These are phyloP conservation scores for Zygogramma bicolorata DNA, from an alignment of 2,888 invertebrate species.

Conservation along the genomic window DNA sequence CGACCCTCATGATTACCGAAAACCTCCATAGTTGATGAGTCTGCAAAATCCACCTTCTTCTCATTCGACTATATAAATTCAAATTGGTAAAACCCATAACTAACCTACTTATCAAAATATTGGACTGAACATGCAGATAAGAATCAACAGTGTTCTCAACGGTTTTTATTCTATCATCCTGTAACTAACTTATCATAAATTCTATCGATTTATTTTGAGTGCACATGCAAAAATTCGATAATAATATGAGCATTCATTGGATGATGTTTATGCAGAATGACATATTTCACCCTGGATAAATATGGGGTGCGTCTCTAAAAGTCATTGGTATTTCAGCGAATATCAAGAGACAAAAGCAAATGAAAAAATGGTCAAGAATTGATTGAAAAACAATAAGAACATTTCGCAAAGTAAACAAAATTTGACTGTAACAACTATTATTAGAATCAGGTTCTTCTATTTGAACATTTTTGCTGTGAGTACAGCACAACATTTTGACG, in stretches of 20 bases:
- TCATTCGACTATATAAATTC: too few species aligned
- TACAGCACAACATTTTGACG: too few species aligned
- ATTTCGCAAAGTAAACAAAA: too few species aligned
- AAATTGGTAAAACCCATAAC: too few species aligned
- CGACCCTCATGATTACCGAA: too few species aligned
- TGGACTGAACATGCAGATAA: not conserved
- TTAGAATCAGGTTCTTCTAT: too few species aligned
- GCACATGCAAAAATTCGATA: conserved; percentile 41
- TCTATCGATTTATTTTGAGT: conserved; percentile 29
- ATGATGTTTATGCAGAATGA: conserved; percentile 8
- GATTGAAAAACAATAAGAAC: too few species aligned
- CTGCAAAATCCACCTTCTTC: too few species aligned
- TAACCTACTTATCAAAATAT: not conserved
- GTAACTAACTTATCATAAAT: not conserved
- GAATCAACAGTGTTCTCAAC: not conserved
- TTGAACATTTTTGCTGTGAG: too few species aligned
- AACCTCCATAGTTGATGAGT: too few species aligned
- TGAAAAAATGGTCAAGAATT: too few species aligned
- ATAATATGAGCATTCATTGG: conserved; percentile 25
- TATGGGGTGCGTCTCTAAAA: not conserved
- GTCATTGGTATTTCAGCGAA: not conserved
- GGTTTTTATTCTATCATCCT: not conserved
- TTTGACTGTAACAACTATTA: too few species aligned
- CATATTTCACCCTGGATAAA: not conserved
- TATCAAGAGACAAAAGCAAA: not conserved